Percentiles rank a stretch among this genome's conserved stretches.
Evolutionary conservation across 2,888 invertebrate species (phyloP).

Genomic region (Athalia cordata): DNA sequence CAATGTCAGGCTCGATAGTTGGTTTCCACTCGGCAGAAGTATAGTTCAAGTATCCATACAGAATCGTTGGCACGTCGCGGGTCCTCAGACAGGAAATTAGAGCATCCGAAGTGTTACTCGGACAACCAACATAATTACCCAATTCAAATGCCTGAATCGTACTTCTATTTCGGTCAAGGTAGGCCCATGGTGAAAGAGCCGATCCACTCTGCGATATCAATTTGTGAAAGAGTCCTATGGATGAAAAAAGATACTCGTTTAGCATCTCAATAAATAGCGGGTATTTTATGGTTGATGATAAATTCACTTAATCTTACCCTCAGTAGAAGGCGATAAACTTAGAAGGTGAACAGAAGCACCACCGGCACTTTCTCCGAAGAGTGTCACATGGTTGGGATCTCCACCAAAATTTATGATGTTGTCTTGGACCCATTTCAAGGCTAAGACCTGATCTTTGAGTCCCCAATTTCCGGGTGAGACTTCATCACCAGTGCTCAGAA

Average conservation of each 20-base stretch:
- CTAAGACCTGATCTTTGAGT: conserved; percentile 64
- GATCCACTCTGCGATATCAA: conserved; percentile 62
- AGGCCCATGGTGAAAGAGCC: conserved; percentile 53
- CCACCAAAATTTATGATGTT: conserved; percentile 65
- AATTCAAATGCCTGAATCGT: conserved; percentile 55
- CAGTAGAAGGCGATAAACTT: conserved; percentile 59
- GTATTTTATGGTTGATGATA: background rate
- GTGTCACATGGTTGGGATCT: conserved; percentile 60
- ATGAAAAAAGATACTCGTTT: background rate
- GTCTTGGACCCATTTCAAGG: conserved; percentile 63
- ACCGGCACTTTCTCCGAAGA: conserved; percentile 64
- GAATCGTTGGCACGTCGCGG: background rate
- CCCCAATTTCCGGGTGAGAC: conserved; percentile 66
- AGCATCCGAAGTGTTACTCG: background rate
- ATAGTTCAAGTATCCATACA: background rate
- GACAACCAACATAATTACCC: conserved; percentile 47
- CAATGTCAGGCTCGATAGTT: conserved; percentile 61
- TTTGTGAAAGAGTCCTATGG: conserved; percentile 61
- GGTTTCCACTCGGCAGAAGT: conserved; percentile 57
- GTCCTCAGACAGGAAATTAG: conserved; percentile 57
- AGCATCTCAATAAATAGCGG: background rate
- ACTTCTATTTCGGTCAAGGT: conserved; percentile 51
- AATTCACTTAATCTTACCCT: conserved; percentile 49
- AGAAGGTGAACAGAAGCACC: conserved; percentile 58
- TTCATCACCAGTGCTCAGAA: conserved; percentile 63